These are phyloP conservation scores for Antechinus stuartii DNA, from an alignment of 2,113 vertebrate genomes.

Conservation along the genomic window DNA sequence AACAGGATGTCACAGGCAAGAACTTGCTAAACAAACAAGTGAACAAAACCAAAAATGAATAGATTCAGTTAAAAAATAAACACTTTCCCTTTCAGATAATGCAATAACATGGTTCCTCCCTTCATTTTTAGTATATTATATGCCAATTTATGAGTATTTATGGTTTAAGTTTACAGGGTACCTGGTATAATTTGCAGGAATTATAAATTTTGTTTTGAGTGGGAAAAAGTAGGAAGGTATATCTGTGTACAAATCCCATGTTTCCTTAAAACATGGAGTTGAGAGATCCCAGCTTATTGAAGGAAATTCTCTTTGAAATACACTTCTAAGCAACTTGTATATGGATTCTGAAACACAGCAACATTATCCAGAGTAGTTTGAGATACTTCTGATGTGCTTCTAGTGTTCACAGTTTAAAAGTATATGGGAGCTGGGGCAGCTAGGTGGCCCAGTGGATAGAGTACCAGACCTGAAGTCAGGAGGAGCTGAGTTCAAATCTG, in stretches of 20 bases:
- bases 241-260: background rate
- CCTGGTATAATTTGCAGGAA: background rate
- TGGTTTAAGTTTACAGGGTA: background rate
- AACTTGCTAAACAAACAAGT: conserved; percentile 80
- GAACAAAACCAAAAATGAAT: conserved; percentile 52
- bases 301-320: background rate
- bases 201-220: background rate
- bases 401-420: background rate
- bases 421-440: background rate
- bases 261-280: background rate
- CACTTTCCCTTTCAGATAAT: background rate
- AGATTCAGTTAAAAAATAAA: conserved; percentile 15
- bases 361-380: background rate
- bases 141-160: background rate
- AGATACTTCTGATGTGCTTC: too few relatives aligned
- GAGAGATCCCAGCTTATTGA: background rate
- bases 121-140: background rate
- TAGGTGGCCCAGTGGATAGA: too few relatives aligned
- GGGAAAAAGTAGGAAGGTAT: background rate
- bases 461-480: too few relatives aligned
- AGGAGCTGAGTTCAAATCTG: too few relatives aligned
- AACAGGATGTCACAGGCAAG: conserved; percentile 88
- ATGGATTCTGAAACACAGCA: background rate
- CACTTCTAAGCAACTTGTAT: background rate
- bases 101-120: background rate